These are phyloP conservation scores for Agapornis roseicollis DNA, from an alignment of 2,113 vertebrate species.

Conservation along the genomic window DNA sequence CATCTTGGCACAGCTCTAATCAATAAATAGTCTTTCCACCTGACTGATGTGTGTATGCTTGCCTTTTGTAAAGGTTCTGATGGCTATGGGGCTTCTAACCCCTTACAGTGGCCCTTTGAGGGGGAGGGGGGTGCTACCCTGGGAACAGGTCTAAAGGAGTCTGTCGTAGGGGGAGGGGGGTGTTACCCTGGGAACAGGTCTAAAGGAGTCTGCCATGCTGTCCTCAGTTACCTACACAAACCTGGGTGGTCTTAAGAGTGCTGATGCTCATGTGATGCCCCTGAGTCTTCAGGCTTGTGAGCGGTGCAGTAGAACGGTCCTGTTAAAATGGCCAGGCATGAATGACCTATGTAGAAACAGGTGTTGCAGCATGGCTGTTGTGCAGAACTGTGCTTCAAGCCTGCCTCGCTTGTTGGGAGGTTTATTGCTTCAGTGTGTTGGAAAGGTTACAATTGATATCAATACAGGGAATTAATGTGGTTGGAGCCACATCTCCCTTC, in stretches of 20 bases:
- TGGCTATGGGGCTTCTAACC: accelerated
- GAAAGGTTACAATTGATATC: accelerated
- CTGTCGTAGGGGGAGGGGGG: accelerated
- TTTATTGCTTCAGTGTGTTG: not conserved
- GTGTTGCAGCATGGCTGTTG: accelerated
- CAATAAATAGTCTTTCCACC: not conserved
- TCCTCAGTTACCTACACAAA: accelerated
- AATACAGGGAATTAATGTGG: not conserved
- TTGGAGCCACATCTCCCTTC: accelerated
- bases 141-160: no score
- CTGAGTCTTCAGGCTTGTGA: no score
- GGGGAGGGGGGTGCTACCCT: not conserved
- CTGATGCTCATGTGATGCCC: accelerated
- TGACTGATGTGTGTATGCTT: accelerated
- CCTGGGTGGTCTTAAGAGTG: accelerated
- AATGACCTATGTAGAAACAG: accelerated
- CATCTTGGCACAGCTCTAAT: accelerated
- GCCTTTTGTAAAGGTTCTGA: accelerated
- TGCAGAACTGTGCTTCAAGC: no score
- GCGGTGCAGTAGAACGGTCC: not conserved
- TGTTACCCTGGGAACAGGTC: not conserved
- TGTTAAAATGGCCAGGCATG: not conserved
- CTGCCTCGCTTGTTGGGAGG: accelerated
- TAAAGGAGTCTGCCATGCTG: accelerated
- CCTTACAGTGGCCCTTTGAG: accelerated